These are phyloP conservation scores for Nasonovia ribisnigri DNA, from an alignment of 2,888 invertebrate species.

Conservation along the genomic window DNA sequence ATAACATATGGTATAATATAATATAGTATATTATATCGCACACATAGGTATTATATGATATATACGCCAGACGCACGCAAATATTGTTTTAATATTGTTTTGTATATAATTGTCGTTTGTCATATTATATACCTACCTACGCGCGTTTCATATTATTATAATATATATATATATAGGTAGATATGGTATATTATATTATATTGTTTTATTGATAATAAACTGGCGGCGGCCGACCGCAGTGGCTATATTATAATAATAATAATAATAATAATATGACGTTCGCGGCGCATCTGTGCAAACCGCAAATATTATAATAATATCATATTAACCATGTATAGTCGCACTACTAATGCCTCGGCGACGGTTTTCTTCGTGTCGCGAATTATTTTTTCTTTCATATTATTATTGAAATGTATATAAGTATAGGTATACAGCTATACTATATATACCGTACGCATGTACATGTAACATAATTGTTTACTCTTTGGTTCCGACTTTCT, in stretches of 20 bases:
- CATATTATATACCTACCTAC: not conserved
- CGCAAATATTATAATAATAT: not conserved
- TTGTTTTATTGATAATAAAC: constrained; percentile 5
- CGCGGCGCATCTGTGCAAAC: not conserved
- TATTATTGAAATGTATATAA: not conserved
- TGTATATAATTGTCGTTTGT: constrained; percentile 4
- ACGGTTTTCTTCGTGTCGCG: not conserved
- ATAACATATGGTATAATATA: not conserved
- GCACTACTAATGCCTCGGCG: not conserved
- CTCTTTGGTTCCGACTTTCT: not conserved
- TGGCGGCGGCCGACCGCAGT: not conserved
- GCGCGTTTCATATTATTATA: not conserved
- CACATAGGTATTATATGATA: not conserved
- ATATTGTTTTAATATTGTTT: constrained; percentile 12
- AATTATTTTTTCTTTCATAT: not conserved
- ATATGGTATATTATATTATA: not conserved
- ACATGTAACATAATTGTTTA: not conserved
- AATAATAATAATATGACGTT: not conserved
- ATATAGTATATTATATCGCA: not conserved
- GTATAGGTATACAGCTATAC: no score
- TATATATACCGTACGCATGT: no score
- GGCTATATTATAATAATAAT: not conserved
- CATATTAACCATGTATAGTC: not conserved
- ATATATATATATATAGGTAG: not conserved
- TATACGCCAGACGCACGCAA: not conserved